A percentile compares a stretch with the other conserved stretches of the same genome.
phyloP scores from a whole-genome alignment of 2,113 vertebrate species.

The Gopherus flavomarginatus region DNA sequence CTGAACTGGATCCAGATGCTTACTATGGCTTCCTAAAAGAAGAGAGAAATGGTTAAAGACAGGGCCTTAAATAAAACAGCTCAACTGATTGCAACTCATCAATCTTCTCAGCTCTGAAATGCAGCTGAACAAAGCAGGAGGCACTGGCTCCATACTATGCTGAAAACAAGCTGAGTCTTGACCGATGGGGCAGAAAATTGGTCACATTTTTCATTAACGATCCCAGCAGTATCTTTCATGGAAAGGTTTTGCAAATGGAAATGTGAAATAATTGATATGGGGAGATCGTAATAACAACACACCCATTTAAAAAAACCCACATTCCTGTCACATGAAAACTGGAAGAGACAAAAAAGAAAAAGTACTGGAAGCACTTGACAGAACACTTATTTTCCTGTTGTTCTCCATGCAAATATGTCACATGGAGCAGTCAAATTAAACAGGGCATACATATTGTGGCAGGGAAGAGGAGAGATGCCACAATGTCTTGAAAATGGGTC shows the following conservation, averaged over 20 bases:
- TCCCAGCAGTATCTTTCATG: not conserved
- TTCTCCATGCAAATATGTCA: slow-evolving; percentile 25
- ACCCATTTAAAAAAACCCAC: not conserved
- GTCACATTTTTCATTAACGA: not conserved
- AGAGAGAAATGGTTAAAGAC: slow-evolving; percentile 45
- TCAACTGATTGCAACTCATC: not conserved
- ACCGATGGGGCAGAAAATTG: not conserved
- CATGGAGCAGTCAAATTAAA: slow-evolving; percentile 43
- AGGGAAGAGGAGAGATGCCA: not conserved
- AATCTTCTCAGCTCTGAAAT: not conserved
- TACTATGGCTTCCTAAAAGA: slow-evolving; percentile 90
- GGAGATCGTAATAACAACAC: not conserved
- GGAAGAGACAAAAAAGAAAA: slow-evolving; percentile 41
- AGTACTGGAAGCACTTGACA: slow-evolving; percentile 41
- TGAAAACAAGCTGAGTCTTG: not conserved
- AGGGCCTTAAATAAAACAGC: not conserved
- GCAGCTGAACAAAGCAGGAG: not conserved
- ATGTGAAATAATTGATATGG: not conserved
- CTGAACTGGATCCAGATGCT: slow-evolving; percentile 98
- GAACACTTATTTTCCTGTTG: slow-evolving; percentile 42
- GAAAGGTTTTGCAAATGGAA: not conserved
- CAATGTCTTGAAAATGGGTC: not conserved
- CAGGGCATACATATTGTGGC: slow-evolving; percentile 12
- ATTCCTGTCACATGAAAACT: not conserved
- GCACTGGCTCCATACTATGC: not conserved